Conservation (phyloP, 1,140 invertebrate genomes). For the Panagrolaimus sp. region DNA sequence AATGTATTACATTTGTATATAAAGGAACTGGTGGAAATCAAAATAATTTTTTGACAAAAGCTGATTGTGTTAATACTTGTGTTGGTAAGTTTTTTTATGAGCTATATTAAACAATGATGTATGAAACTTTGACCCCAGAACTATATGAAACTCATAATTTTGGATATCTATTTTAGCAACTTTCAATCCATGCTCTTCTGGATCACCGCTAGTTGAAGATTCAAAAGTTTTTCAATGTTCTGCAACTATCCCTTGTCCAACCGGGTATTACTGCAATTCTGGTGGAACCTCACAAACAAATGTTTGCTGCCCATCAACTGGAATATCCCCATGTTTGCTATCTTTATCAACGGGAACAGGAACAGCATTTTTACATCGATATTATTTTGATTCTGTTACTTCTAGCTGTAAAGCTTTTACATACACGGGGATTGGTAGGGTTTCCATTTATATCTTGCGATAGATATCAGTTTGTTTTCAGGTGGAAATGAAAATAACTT, state of each 20-base stretch:
- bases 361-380: constrained; percentile 62
- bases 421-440: constrained; percentile 14
- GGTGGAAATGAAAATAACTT: constrained; percentile 27
- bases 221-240: not conserved
- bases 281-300: not conserved
- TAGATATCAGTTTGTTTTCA: too few species aligned
- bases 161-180: not conserved
- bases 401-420: constrained; percentile 60
- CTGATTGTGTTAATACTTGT: constrained; percentile 25
- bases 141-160: too few species aligned
- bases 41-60: constrained; percentile 53
- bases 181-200: not conserved
- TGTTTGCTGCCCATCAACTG: not conserved
- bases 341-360: constrained; percentile 60
- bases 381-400: constrained; percentile 61
- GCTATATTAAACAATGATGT: constrained; percentile 17
- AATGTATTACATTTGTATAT: constrained; percentile 49
- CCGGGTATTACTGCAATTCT: not conserved
- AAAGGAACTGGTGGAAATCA: constrained; percentile 56
- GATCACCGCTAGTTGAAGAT: not conserved
- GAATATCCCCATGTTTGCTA: constrained; percentile 17
- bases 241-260: not conserved
- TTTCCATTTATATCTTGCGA: too few species aligned
- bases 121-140: not conserved
- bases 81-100: constrained; percentile 23